phyloP scores from a whole-genome alignment of 2,113 vertebrate genomes.

The Channa argus region DNA sequence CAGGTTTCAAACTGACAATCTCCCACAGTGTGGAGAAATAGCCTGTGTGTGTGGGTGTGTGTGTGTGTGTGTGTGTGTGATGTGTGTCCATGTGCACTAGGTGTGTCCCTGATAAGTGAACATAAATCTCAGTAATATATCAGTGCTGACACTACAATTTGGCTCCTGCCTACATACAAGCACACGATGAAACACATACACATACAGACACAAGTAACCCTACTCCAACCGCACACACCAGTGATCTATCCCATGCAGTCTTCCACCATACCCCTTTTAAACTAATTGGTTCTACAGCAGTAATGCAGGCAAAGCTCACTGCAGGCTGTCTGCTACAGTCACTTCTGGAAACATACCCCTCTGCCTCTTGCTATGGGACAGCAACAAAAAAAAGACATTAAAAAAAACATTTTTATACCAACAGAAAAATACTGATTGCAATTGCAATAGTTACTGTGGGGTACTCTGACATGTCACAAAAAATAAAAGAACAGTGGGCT shows the following conservation, averaged over 20 bases:
- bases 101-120: conserved; percentile 23
- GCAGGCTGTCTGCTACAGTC: conserved; percentile 37
- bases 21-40: no score
- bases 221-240: not conserved
- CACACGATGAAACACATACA: conserved; percentile 25
- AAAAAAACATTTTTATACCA: no score
- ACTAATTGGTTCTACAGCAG: conserved; percentile 61
- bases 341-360: conserved; percentile 22
- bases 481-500: no score
- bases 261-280: conserved; percentile 63
- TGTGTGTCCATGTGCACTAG: not conserved
- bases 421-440: no score
- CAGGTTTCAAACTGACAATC: no score
- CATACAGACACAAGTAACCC: not conserved
- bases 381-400: not conserved
- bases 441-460: no score
- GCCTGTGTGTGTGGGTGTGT: not conserved
- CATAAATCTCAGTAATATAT: conserved; percentile 66
- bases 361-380: not conserved
- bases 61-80: not conserved
- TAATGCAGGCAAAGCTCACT: conserved; percentile 55
- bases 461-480: no score
- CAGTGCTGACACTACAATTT: conserved; percentile 62
- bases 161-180: conserved; percentile 26
- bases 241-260: conserved; percentile 51